Conservation (phyloP, 2,797 vertebrate species). For the Choloepus didactylus region DNA sequence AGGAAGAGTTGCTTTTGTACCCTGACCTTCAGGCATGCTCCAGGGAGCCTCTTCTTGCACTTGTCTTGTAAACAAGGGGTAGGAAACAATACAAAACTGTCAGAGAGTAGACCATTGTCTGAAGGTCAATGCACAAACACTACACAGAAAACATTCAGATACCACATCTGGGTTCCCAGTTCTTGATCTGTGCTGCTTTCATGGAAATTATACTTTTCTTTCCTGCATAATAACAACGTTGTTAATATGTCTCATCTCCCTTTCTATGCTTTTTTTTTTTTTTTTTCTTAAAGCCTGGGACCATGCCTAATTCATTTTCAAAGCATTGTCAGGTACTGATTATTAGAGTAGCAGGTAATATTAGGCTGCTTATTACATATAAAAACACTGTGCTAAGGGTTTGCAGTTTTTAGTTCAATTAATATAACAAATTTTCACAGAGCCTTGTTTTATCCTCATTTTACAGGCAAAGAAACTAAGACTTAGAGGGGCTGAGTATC, state of each 20-base stretch:
- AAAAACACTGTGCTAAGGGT: neutral
- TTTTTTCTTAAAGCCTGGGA: neutral
- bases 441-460: neutral
- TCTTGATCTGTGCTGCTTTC: neutral
- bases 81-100: neutral
- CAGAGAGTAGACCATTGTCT: neutral
- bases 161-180: neutral
- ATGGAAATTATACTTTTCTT: neutral
- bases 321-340: neutral
- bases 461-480: neutral
- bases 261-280: neutral
- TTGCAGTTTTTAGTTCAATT: constrained; percentile 17
- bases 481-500: neutral
- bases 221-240: neutral
- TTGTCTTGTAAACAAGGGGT: neutral
- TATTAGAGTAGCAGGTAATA: neutral
- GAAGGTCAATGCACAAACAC: neutral
- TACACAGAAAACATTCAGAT: neutral
- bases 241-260: neutral
- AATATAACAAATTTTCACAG: neutral
- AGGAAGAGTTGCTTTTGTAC: neutral
- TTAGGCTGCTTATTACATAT: neutral
- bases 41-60: neutral
- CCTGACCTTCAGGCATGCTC: neutral
- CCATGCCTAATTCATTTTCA: neutral